A percentile compares a stretch with the other conserved stretches of the same genome.
These are phyloP conservation scores for Eupithecia centaureata DNA, from an alignment of 2,888 invertebrate genomes.

Conservation along the genomic window DNA sequence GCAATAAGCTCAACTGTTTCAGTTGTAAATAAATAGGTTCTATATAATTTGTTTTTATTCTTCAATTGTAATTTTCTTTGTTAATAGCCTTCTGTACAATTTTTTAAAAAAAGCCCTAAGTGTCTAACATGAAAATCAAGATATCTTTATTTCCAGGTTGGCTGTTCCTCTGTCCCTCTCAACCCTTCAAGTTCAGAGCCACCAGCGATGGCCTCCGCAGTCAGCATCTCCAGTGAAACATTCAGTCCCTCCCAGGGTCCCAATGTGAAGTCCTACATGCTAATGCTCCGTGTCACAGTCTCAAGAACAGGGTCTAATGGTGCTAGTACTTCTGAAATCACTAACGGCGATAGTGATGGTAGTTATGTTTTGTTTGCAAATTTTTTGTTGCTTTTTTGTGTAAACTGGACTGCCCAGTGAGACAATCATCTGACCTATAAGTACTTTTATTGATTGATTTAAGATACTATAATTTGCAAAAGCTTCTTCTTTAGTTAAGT, in stretches of 20 bases:
- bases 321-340: constrained; percentile 75
- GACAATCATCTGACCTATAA: no score
- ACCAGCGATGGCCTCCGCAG: constrained; percentile 88
- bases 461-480: neutral
- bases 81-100: no score
- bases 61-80: no score
- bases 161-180: constrained; percentile 88
- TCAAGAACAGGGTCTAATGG: constrained; percentile 62
- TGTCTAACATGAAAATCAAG: no score
- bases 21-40: no score
- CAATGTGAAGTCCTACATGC: constrained; percentile 91
- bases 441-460: no score
- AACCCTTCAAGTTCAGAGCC: constrained; percentile 88
- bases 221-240: constrained; percentile 93
- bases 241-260: constrained; percentile 92
- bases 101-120: no score
- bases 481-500: no score
- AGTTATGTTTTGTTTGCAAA: constrained; percentile 37
- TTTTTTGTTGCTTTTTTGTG: constrained; percentile 23
- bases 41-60: no score
- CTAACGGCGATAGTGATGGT: constrained; percentile 81
- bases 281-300: constrained; percentile 88
- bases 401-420: neutral
- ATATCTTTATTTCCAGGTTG: constrained; percentile 79
- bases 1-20: no score